Conservation (phyloP, 2,888 invertebrate genomes). For the Leucania comma region DNA sequence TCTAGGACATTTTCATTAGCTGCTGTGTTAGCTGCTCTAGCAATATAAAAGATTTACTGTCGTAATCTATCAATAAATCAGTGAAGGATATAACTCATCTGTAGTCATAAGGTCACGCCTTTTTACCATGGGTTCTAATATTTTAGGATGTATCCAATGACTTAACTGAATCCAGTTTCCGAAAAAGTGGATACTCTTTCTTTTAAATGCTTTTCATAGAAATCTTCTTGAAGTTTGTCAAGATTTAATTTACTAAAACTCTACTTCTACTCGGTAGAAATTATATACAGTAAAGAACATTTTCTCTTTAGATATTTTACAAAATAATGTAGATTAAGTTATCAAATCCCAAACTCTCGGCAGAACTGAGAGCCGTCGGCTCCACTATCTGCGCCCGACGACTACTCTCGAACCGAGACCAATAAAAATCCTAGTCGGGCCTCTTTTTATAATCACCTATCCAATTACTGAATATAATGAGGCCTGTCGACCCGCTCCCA, state of each 20-base stretch:
- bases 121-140: not conserved
- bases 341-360: constrained; percentile 15
- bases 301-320: not conserved
- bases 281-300: too few species aligned
- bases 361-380: constrained; percentile 16
- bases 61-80: not conserved
- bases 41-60: not conserved
- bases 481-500: constrained; percentile 18
- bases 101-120: not conserved
- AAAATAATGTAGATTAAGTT: constrained; percentile 8
- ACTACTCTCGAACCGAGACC: constrained; percentile 33
- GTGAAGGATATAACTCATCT: not conserved
- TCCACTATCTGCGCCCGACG: constrained; percentile 26
- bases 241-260: not conserved
- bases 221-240: not conserved
- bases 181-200: not conserved
- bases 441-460: constrained; percentile 61
- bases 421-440: constrained; percentile 34
- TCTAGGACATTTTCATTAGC: too few species aligned
- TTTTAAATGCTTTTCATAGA: not conserved
- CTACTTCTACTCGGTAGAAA: too few species aligned
- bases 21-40: not conserved
- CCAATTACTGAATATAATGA: constrained; percentile 61
- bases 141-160: not conserved
- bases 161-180: not conserved